Base-by-base conservation (phyloP, 2,113 vertebrate species). In the Cheirogaleus medius region DNA sequence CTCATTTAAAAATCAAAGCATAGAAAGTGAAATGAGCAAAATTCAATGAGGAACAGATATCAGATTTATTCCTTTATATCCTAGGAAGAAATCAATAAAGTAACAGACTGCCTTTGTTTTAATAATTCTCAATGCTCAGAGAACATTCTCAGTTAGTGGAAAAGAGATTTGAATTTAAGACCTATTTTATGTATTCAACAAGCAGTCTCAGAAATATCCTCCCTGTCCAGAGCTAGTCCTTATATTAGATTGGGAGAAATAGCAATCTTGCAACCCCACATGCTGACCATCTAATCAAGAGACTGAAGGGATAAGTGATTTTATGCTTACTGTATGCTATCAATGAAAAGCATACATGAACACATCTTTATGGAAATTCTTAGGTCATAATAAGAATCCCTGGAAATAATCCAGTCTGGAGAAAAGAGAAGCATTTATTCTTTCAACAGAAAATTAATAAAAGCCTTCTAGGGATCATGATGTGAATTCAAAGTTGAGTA, bases 401-500 rank as follows among this genome's bases (percentile, higher is more conserved):
- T 25, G 87, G 39, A 95, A 97, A 86, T 85, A 85, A 83, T 87
- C 14, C 18, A 64, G 13, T 39, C 23, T 86, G 37, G 20, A 84
- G 13, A 90, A 78, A 69, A 89, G 0, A 93, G 14, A 91, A 77
- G 44, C 20, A 73, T 58, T 81, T 93, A 80, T 49, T 87, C 11
- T 94, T 85, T 81, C 42, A 81, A 71, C 29, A 86, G 90, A 73
- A 85, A 77, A 60, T 71, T 47, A 76, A 0, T 78, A 94, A 94
- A 42, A 73, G 21, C 25, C 34, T 76, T 87, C 47, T 52, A 83
- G 42, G 20, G 29, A 87, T 8, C 29, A 77, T 74, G 34, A 58
- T 76, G 20, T 93, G 4, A 92, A 94, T 94, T 89, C 15, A 68
- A 96, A 86, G 39, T 86, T 94, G 56, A 95, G n/a, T 87, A 83